Evolutionary conservation across 2,797 vertebrate genomes (phyloP).

Genomic region (Taenioides sp.): DNA sequence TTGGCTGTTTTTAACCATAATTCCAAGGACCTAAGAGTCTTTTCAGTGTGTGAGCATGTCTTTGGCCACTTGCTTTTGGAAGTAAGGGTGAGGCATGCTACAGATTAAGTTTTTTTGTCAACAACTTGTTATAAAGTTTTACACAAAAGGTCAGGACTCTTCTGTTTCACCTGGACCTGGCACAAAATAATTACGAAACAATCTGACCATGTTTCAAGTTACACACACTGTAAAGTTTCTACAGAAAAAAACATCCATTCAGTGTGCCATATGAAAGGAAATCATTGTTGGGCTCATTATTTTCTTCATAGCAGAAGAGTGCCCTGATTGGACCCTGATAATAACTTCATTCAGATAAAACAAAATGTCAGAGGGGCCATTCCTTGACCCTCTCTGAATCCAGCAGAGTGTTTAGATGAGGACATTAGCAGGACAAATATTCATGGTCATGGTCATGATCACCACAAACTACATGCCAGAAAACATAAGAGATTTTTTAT

Average conservation of each 20-base stretch:
- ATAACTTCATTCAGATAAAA: background rate
- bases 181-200: background rate
- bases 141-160: background rate
- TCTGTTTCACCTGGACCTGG: background rate
- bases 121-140: background rate
- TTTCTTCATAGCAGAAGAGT: background rate
- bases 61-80: background rate
- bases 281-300: too few species aligned
- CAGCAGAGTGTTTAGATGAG: background rate
- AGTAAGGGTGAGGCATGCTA: conserved; percentile 10
- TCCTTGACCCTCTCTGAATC: conserved; percentile 16
- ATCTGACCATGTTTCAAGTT: background rate
- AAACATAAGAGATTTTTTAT: too few species aligned
- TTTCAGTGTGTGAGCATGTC: background rate
- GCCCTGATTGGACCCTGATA: background rate
- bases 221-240: background rate
- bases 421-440: background rate
- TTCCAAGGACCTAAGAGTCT: background rate
- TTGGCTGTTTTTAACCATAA: background rate
- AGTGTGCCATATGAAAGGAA: background rate
- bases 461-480: background rate
- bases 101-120: background rate
- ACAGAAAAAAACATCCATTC: background rate
- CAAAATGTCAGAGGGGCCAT: conserved; percentile 20
- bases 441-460: background rate